Evolutionary conservation across 30 jellyfish, hydroid and myxozoan species (phyloP).

Genomic region (Turritopsis rubra): DNA sequence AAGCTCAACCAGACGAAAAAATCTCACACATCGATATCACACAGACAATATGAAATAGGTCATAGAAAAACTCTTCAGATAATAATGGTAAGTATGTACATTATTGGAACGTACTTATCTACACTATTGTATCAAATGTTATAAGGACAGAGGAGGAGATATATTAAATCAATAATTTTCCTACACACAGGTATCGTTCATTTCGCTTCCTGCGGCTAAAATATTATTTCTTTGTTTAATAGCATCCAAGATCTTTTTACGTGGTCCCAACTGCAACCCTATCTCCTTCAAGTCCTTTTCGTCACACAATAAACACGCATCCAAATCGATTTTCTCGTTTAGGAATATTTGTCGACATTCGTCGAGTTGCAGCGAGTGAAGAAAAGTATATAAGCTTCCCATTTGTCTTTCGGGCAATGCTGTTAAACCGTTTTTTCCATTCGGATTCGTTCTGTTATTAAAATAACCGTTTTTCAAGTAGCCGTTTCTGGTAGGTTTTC

Average conservation of each 20-base stretch:
- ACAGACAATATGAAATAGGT: too few relatives aligned
- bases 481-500: neutral
- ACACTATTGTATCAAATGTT: neutral
- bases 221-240: constrained; percentile 37
- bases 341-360: constrained; percentile 59
- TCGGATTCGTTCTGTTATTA: neutral
- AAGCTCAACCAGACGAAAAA: too few relatives aligned
- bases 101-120: too few relatives aligned
- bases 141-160: neutral
- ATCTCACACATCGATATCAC: too few relatives aligned
- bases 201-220: constrained; percentile 25
- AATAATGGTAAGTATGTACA: neutral
- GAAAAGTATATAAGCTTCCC: constrained; percentile 63
- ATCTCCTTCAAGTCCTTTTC: constrained; percentile 74
- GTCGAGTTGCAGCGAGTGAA: constrained; percentile 69
- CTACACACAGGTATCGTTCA: constrained; percentile 55
- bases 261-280: constrained; percentile 89
- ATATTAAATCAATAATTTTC: too few relatives aligned
- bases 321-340: constrained; percentile 71
- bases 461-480: neutral
- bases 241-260: constrained; percentile 83
- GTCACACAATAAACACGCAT: constrained; percentile 70
- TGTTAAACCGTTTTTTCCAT: neutral
- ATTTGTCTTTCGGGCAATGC: constrained; percentile 9
- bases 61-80: too few relatives aligned